phyloP scores from a whole-genome alignment of 2,113 vertebrate species.

The Geococcyx californianus region DNA sequence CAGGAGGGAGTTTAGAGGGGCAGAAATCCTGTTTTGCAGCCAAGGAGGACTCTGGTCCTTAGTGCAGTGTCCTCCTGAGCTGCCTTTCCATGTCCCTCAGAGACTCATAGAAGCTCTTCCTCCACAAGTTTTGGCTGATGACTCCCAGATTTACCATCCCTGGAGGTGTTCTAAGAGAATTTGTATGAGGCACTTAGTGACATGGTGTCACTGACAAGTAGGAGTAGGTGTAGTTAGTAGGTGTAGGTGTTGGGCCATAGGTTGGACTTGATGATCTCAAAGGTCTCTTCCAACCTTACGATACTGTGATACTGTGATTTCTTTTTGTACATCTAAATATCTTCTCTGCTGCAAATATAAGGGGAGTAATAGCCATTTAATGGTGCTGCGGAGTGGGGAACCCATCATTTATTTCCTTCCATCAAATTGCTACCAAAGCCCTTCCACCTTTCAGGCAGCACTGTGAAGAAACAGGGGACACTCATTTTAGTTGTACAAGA shows the following conservation, averaged over 20 bases:
- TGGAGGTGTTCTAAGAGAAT: too few species aligned
- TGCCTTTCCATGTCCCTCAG: background rate
- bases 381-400: background rate
- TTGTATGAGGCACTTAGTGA: too few species aligned
- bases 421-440: background rate
- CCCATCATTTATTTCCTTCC: background rate
- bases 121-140: background rate
- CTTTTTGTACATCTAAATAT: background rate
- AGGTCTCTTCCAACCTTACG: too few species aligned
- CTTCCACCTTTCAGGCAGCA: background rate
- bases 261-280: too few species aligned
- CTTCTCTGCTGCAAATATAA: background rate
- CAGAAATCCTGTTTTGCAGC: background rate
- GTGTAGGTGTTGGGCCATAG: too few species aligned
- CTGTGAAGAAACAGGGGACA: fast-evolving
- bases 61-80: background rate
- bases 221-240: too few species aligned
- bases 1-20: background rate
- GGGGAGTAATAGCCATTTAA: background rate
- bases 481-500: background rate
- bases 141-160: too few species aligned
- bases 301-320: too few species aligned
- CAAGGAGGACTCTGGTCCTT: background rate
- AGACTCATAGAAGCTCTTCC: background rate
- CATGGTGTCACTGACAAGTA: too few species aligned